Conservation (phyloP, 1,140 invertebrate genomes). For the Stenopsyche tienmushanensis region DNA sequence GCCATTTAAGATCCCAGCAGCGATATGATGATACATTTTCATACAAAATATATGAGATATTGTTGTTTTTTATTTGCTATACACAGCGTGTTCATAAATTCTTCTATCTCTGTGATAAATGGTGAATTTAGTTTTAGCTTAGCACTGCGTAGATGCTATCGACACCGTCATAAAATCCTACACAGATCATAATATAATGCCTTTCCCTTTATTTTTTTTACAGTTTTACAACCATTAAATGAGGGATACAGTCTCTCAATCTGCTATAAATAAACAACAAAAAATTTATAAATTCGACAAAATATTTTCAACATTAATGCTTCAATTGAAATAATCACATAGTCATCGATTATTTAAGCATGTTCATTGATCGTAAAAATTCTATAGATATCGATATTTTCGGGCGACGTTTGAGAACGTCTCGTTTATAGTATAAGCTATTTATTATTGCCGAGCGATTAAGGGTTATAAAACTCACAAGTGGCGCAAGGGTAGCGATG, state of each 20-base stretch:
- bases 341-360: no score
- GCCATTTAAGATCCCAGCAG: not conserved
- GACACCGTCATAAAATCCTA: constrained; percentile 18
- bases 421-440: not conserved
- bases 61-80: not conserved
- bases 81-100: constrained; percentile 1
- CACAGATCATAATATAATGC: constrained; percentile 8
- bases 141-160: constrained; percentile 15
- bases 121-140: not conserved
- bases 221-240: constrained; percentile 20
- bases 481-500: not conserved
- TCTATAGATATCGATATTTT: not conserved
- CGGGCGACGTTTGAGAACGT: not conserved
- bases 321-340: no score
- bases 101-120: no score
- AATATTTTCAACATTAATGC: not conserved
- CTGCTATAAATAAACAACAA: not conserved
- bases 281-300: not conserved
- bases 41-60: not conserved
- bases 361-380: no score
- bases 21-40: not conserved
- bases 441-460: constrained; percentile 19
- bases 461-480: constrained; percentile 13
- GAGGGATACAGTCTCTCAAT: not conserved
- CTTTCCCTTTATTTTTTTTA: constrained; percentile 20